These are phyloP conservation scores for Meloe dianella DNA, from an alignment of 2,888 invertebrate species.

Conservation along the genomic window DNA sequence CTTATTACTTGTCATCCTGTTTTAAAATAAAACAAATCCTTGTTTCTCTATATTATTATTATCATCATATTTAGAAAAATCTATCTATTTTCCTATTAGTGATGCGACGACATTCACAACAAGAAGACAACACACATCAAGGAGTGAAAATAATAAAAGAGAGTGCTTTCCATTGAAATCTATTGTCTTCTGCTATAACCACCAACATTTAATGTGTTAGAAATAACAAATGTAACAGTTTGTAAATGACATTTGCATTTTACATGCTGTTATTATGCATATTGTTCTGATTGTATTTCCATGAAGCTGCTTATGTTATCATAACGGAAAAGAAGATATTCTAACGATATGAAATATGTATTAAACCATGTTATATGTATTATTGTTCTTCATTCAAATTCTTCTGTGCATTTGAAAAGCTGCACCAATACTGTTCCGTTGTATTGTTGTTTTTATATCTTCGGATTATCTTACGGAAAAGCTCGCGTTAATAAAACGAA, in stretches of 20 bases:
- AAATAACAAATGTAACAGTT: constrained; percentile 29
- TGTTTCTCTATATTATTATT: too few species aligned
- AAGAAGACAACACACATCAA: background rate
- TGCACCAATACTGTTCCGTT: background rate
- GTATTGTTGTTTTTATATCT: background rate
- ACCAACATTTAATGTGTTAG: constrained; percentile 21
- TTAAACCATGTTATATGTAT: constrained; percentile 23
- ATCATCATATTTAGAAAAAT: constrained; percentile 11
- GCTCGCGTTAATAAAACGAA: too few species aligned
- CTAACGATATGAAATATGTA: constrained; percentile 45
- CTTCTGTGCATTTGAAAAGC: background rate
- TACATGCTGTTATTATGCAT: constrained; percentile 31
- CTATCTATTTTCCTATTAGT: background rate
- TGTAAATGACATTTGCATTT: constrained; percentile 41
- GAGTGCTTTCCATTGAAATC: constrained; percentile 5
- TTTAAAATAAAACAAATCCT: constrained; percentile 21
- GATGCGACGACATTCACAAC: background rate
- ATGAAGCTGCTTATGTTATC: constrained; percentile 46
- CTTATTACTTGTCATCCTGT: constrained; percentile 29
- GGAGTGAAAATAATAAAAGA: background rate
- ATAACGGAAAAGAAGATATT: constrained; percentile 46
- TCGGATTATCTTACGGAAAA: background rate
- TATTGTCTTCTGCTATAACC: background rate
- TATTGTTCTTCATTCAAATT: background rate
- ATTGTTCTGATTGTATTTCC: constrained; percentile 45